A percentile compares a stretch with the other conserved stretches of the same genome.
Evolutionary conservation across 2,888 invertebrate species (phyloP).

Genomic region (Eilema caniola): DNA sequence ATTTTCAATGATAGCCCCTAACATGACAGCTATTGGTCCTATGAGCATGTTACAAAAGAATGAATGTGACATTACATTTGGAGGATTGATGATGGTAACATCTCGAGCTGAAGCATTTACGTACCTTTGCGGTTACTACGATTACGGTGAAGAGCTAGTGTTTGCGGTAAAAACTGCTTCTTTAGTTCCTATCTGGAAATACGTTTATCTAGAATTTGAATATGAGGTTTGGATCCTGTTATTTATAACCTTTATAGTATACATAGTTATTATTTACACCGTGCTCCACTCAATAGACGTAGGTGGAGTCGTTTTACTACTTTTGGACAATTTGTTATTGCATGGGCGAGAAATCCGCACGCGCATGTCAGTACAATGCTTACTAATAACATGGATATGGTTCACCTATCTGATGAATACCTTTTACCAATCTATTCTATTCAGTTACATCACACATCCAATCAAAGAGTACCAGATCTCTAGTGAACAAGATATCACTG

Average conservation of each 20-base stretch:
- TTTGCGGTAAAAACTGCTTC: conserved; percentile 53
- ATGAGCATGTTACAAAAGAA: conserved; percentile 38
- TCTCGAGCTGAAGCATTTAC: conserved; percentile 38
- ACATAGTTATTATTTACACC: conserved; percentile 16
- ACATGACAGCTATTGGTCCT: conserved; percentile 25
- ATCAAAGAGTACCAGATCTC: conserved; percentile 56
- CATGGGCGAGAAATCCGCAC: conserved; percentile 43
- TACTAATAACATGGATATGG: conserved; percentile 54
- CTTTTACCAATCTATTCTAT: conserved; percentile 56
- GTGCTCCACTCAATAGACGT: conserved; percentile 44
- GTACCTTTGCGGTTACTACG: conserved; percentile 38
- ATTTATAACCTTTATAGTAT: conserved; percentile 21
- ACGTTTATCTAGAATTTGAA: conserved; percentile 54
- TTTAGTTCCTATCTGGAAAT: conserved; percentile 44
- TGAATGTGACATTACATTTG: conserved; percentile 37
- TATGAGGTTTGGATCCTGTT: conserved; percentile 49
- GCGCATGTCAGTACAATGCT: conserved; percentile 31
- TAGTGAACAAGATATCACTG: conserved; percentile 48
- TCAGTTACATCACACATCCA: conserved; percentile 56
- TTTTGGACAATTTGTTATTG: conserved; percentile 54
- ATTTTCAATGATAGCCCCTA: conserved; percentile 29
- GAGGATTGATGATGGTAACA: conserved; percentile 30
- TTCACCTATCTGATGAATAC: conserved; percentile 55
- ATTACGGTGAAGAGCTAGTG: conserved; percentile 51
- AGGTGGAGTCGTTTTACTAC: conserved; percentile 41